A percentile compares a stretch with the other conserved stretches of the same genome.
phyloP scores from a whole-genome alignment of 1,140 invertebrate species.

The Eurosta solidaginis region DNA sequence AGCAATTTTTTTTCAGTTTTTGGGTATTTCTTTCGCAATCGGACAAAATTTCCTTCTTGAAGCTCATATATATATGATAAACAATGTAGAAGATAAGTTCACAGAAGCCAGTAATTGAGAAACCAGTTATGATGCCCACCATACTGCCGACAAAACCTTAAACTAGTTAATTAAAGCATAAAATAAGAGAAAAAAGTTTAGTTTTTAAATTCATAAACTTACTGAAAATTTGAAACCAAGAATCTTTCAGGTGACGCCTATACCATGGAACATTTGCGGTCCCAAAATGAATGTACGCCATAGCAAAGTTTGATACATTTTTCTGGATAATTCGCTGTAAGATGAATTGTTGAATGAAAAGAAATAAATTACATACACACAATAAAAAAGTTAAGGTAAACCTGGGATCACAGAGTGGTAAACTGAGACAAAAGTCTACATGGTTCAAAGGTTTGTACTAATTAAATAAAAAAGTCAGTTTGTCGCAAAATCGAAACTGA shows the following conservation, averaged over 20 bases:
- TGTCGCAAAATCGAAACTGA: no score
- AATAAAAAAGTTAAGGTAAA: no score
- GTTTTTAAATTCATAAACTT: conserved; percentile 1
- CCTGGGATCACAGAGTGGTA: no score
- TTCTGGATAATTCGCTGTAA: not conserved
- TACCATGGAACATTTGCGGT: not conserved
- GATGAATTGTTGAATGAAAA: not conserved
- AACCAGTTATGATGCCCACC: conserved; percentile 56
- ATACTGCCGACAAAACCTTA: conserved; percentile 56
- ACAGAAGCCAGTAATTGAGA: conserved; percentile 57
- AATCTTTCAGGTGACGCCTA: conserved; percentile 16
- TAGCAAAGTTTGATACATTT: conserved; percentile 41
- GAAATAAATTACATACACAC: not conserved
- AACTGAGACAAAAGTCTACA: no score
- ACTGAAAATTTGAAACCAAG: conserved; percentile 34
- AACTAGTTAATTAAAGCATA: conserved; percentile 2
- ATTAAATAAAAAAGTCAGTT: no score
- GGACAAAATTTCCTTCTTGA: not conserved
- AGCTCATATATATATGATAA: conserved; percentile 44
- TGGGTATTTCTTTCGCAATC: not conserved
- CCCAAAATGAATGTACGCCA: conserved; percentile 50
- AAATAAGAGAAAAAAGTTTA: not conserved
- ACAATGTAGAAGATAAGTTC: conserved; percentile 55
- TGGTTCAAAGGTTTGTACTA: no score
- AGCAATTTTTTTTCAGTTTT: not conserved